These are phyloP conservation scores for Busseola fusca DNA, from an alignment of 2,888 invertebrate species.

Conservation along the genomic window DNA sequence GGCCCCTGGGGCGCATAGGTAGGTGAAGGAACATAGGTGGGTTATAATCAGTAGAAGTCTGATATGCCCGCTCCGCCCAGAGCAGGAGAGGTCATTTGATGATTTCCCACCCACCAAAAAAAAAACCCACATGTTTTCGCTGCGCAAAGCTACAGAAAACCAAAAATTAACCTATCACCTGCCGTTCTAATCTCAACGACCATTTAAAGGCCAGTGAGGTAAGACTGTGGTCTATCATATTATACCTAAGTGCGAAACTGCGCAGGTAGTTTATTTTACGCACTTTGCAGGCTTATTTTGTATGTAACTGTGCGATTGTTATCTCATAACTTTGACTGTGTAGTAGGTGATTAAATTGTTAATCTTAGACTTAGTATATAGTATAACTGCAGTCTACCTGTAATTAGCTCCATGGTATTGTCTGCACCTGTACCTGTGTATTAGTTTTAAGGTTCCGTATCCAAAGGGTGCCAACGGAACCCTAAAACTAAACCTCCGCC, in stretches of 20 bases:
- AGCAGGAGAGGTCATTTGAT: too few species aligned
- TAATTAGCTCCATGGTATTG: neutral
- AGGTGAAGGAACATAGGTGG: too few species aligned
- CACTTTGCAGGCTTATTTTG: neutral
- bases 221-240: slow-evolving; percentile 30
- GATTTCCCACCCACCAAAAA: too few species aligned
- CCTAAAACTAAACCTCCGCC: too few species aligned
- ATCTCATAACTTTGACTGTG: neutral
- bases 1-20: too few species aligned
- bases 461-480: too few species aligned
- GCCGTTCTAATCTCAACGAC: slow-evolving; percentile 53
- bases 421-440: too few species aligned
- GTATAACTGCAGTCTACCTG: neutral
- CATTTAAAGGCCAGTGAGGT: slow-evolving; percentile 46
- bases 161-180: slow-evolving; percentile 9
- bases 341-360: neutral
- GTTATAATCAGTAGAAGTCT: too few species aligned
- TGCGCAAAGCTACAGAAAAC: slow-evolving; percentile 4
- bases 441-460: too few species aligned
- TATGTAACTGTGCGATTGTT: slow-evolving; percentile 5
- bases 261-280: too few species aligned
- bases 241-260: slow-evolving; percentile 13
- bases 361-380: neutral
- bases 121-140: neutral
- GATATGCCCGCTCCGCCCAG: too few species aligned